These are phyloP conservation scores for Toxotes jaculatrix DNA, from an alignment of 2,113 vertebrate genomes.

Conservation along the genomic window DNA sequence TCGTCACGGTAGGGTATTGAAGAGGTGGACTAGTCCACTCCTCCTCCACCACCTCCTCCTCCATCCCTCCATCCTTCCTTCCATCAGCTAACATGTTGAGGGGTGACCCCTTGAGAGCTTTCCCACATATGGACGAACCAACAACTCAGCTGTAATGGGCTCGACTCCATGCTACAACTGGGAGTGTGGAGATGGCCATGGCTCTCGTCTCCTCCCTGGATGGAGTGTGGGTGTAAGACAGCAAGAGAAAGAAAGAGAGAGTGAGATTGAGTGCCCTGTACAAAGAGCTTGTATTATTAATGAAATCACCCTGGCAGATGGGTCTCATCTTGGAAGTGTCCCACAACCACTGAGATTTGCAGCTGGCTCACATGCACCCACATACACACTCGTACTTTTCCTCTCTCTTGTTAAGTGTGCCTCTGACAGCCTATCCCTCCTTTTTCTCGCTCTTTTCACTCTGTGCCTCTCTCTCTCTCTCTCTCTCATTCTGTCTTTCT, in stretches of 20 bases:
- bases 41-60: conserved; percentile 31
- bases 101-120: conserved; percentile 75
- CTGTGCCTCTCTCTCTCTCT: conserved; percentile 41
- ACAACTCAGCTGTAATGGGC: conserved; percentile 71
- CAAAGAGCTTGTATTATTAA: conserved; percentile 84
- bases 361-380: conserved; percentile 63
- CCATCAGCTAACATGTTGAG: conserved; percentile 65
- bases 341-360: conserved; percentile 72
- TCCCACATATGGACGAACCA: conserved; percentile 64
- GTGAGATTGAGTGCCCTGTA: conserved; percentile 71
- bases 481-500: conserved; percentile 58
- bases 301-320: conserved; percentile 79
- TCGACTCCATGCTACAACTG: conserved; percentile 49
- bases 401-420: conserved; percentile 70
- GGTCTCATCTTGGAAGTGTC: conserved; percentile 79
- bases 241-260: conserved; percentile 43
- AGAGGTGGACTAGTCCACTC: conserved; percentile 59
- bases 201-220: conserved; percentile 39
- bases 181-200: conserved; percentile 57
- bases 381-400: conserved; percentile 41
- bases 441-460: conserved; percentile 58
- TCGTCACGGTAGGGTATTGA: conserved; percentile 62
- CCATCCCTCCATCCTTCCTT: conserved; percentile 29
- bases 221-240: conserved; percentile 31
- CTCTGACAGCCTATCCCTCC: conserved; percentile 50